These are phyloP conservation scores for Alethe diademata DNA, from an alignment of 2,113 vertebrate species.

Conservation along the genomic window DNA sequence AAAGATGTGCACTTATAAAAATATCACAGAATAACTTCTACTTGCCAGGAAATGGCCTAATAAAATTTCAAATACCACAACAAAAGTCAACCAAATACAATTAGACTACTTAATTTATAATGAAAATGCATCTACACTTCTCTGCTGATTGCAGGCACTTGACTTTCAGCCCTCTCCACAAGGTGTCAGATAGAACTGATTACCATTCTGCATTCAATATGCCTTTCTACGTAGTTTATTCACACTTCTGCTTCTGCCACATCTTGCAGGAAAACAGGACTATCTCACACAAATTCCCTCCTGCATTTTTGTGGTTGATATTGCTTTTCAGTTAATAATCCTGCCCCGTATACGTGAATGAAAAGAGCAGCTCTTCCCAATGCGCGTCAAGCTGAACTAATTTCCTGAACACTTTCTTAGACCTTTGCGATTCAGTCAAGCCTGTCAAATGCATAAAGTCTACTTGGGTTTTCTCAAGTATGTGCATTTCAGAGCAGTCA, in stretches of 20 bases:
- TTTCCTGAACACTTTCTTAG: slow-evolving; percentile 24
- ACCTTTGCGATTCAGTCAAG: neutral
- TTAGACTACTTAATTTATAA: slow-evolving; percentile 31
- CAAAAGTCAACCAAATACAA: slow-evolving; percentile 14
- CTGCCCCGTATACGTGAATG: neutral
- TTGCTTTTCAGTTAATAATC: neutral
- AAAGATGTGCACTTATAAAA: neutral
- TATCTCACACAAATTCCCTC: neutral
- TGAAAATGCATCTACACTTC: neutral
- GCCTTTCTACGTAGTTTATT: neutral
- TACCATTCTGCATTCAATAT: neutral
- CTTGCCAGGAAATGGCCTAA: neutral
- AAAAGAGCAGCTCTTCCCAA: neutral
- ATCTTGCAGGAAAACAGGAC: neutral
- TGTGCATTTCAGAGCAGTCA: neutral
- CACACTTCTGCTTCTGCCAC: neutral
- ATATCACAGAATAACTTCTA: neutral
- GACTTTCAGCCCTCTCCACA: slow-evolving; percentile 4
- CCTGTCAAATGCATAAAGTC: neutral
- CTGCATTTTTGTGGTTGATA: neutral
- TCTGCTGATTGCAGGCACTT: slow-evolving; percentile 38
- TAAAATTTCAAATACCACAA: neutral
- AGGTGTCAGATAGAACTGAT: neutral
- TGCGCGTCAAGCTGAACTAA: neutral
- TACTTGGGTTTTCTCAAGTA: neutral